Evolutionary conservation across 1,140 invertebrate genomes (phyloP).

Genomic region (Copidosoma floridanum): DNA sequence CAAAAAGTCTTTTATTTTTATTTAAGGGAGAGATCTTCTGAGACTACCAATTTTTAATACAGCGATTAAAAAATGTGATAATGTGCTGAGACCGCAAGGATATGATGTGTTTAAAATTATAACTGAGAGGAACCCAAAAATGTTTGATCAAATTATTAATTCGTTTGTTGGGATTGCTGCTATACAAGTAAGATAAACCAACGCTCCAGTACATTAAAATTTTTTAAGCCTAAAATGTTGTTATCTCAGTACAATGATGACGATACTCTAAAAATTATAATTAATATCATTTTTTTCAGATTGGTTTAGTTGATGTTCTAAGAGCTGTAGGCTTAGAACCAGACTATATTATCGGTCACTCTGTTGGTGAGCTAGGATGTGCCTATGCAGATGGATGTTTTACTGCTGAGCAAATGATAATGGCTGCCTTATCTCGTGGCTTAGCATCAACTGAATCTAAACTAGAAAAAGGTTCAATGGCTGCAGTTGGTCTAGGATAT

Average conservation of each 20-base stretch:
- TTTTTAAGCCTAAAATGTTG: background rate
- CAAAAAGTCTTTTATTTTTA: too few species aligned
- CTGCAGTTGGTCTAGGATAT: constrained; percentile 56
- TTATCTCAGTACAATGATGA: background rate
- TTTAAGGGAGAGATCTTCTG: constrained; percentile 65
- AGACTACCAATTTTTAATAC: constrained; percentile 65
- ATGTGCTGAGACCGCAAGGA: constrained; percentile 59
- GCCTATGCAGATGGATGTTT: constrained; percentile 86
- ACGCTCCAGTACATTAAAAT: background rate
- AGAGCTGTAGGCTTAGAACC: constrained; percentile 69
- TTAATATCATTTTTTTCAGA: constrained; percentile 52
- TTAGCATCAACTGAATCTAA: constrained; percentile 57
- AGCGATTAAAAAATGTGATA: constrained; percentile 62
- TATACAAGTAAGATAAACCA: constrained; percentile 65
- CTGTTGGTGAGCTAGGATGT: constrained; percentile 86
- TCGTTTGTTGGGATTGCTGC: constrained; percentile 75
- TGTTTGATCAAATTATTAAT: constrained; percentile 63
- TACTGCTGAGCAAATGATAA: constrained; percentile 79
- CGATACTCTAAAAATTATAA: background rate
- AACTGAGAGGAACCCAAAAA: constrained; percentile 59
- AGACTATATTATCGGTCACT: constrained; percentile 85
- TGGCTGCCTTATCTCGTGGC: constrained; percentile 69
- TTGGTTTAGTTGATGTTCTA: constrained; percentile 80
- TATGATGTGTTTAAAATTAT: constrained; percentile 66
- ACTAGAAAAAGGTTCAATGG: constrained; percentile 56